Base-by-base conservation (phyloP, 2,113 vertebrate species). In the Prochilodus magdalenae region DNA sequence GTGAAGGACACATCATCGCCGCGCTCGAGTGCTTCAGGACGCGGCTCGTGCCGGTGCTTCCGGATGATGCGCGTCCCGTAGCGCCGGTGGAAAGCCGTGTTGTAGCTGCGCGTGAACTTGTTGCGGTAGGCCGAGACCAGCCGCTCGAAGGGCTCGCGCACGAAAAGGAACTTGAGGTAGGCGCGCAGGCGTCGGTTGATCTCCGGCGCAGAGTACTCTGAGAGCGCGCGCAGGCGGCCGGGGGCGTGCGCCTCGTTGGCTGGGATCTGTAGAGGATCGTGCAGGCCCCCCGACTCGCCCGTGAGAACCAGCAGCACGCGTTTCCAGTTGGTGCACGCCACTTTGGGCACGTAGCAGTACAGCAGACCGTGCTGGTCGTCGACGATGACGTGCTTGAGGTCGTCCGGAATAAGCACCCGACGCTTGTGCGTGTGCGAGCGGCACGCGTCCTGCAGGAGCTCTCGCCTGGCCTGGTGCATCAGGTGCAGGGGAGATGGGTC, bases 311-410 rank as follows among this genome's bases (percentile, higher is more conserved):
- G 97, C 85, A 99, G 92, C 76, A 98, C 96, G 0, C 98, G 94
- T 90, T 99, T 98, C 98, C 98, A 99, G 89, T 98, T 98, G 69
- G 97, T 99, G 90, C 97, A 98, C 73, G 97, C 98, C 49, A 97
- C 98, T 90, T 98, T 99, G 85, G 98, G 98, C 30, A 99, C 97
- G 0, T 98, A 99, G 94, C 98, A 99, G 92, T 99, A 99, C 11
- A 99, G 95, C 72, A 99, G 90, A 73, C 94, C 91, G 0, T 98
- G 96, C 0, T 90, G 88, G 76, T 98, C 97, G 0, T 99, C 98
- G 81, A 99, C 98, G 69, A 99, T 94, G 88, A 99, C 94, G 87
- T 99, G 98, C 47, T 94, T 94, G 86, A 99, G 91, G 87, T 99
- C 97, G 5, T 96, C 94, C 0, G 94, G 93, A 4, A 88, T 93